phyloP scores from a whole-genome alignment of 2,113 vertebrate species.

The Xenopus borealis region DNA sequence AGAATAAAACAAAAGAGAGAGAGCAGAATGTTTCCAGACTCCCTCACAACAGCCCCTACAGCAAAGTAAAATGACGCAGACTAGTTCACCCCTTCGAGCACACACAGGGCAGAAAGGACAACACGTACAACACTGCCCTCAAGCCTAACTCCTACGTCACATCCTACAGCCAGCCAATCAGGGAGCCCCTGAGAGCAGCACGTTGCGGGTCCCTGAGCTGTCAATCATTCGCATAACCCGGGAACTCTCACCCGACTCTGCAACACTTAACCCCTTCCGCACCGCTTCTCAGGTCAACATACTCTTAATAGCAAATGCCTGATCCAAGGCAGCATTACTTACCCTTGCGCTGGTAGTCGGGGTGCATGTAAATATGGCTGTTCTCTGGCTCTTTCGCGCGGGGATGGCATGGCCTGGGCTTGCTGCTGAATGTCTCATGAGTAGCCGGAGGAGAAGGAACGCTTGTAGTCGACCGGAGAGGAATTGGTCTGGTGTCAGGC shows the following conservation, averaged over 20 bases:
- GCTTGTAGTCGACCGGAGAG: slow-evolving; percentile 33
- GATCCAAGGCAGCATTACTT: not conserved
- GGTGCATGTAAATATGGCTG: not conserved
- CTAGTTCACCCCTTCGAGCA: too few relatives aligned
- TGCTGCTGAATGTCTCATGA: slow-evolving; percentile 43
- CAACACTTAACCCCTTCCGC: not conserved
- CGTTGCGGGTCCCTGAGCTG: slow-evolving; percentile 15
- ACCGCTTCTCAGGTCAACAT: not conserved
- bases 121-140: too few relatives aligned
- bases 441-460: slow-evolving; percentile 36
- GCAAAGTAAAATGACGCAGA: too few relatives aligned
- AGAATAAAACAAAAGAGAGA: too few relatives aligned
- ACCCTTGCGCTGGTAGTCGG: not conserved
- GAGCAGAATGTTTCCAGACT: too few relatives aligned
- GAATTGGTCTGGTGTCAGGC: slow-evolving; percentile 45
- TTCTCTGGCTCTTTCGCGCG: slow-evolving; percentile 17
- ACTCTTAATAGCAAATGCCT: too few relatives aligned
- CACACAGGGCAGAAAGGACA: too few relatives aligned
- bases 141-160: slow-evolving; percentile 10
- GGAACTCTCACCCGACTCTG: not conserved
- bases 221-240: slow-evolving; percentile 20
- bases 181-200: slow-evolving; percentile 13
- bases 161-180: slow-evolving; percentile 24
- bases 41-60: too few relatives aligned
- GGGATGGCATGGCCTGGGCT: not conserved